Base-by-base conservation (phyloP, 2,113 vertebrate genomes). In the Aspiorhynchus laticeps region DNA sequence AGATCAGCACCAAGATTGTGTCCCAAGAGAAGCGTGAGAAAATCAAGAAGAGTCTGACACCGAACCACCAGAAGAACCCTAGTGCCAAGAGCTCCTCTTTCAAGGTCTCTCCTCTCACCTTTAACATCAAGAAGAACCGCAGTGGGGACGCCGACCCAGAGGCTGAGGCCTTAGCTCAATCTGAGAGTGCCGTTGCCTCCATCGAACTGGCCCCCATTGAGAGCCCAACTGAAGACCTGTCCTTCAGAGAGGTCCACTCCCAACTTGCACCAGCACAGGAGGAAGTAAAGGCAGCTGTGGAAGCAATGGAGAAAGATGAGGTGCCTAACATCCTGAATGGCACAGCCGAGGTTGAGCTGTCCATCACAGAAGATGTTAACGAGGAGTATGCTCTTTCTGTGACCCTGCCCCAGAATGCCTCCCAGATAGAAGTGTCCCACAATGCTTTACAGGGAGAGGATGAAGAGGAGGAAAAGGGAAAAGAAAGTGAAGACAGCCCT, bases 1-100 rank as follows among this genome's bases (percentile, higher is more conserved):
- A 97, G 92, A 95, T 99, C 17, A 91, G 97, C 88, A 98, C 96
- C 0, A 98, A 97, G 94, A 97, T 99, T 0, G 97, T 99, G 36
- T 98, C 97, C 0, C 94, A 87, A 0, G 97, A 99, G 88, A 94
- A 98, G 89, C 95, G 98, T 41, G 97, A 99, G 87, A 99, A 98
- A 93, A 97, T 98, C 90, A 99, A 98, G 92, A 97, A 96, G 87
- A 96, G 95, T 0, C 93, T 97, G 28, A 93, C 94, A 3, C 92
- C 95, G 9, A 95, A 92, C 61, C 94, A 96, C 81, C 96, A 97
- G 92, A 98, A 95, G 90, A 92, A 93, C 0, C 90, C 94, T 2
- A 92, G 95, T 0, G 92, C 93, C 2, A 97, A 96, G 90, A 87
- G 92, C 15, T 95, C 97, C 0, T 94, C 94, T 38, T 96, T 98